Percentiles rank a stretch among this genome's conserved stretches.
phyloP scores from a whole-genome alignment of 2,888 invertebrate genomes.

The Luffia ferchaultella region DNA sequence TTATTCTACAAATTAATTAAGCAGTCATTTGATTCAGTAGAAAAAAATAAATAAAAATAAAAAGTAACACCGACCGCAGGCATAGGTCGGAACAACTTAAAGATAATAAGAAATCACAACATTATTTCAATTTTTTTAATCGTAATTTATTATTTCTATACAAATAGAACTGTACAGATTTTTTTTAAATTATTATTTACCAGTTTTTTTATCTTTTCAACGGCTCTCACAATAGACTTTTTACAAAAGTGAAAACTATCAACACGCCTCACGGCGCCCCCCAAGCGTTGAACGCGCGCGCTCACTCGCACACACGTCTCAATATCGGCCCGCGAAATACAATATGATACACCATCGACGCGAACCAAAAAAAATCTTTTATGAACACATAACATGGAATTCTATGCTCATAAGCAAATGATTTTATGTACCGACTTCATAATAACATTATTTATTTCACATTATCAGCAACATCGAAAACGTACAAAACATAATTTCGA shows the following conservation, averaged over 20 bases:
- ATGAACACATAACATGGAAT: not conserved
- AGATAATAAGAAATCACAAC: conserved; percentile 58
- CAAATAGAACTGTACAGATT: conserved; percentile 70
- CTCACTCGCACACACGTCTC: conserved; percentile 9
- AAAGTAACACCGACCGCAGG: conserved; percentile 41
- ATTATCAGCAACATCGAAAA: no score
- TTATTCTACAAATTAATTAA: conserved; percentile 64
- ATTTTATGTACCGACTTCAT: no score
- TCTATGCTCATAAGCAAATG: no score
- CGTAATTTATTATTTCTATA: conserved; percentile 69
- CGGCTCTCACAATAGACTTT: conserved; percentile 63
- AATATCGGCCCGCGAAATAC: conserved; percentile 15
- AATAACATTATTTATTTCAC: no score
- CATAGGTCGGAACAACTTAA: conserved; percentile 30
- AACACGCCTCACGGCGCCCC: conserved; percentile 30
- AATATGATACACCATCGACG: conserved; percentile 5
- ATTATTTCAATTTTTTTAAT: conserved; percentile 59
- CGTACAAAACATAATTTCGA: no score
- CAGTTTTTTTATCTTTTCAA: conserved; percentile 39
- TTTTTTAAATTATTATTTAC: conserved; percentile 63
- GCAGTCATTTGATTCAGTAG: conserved; percentile 54
- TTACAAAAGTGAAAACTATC: conserved; percentile 69
- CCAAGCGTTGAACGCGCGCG: conserved; percentile 4
- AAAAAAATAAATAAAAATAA: conserved; percentile 30
- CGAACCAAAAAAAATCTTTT: not conserved